These are phyloP conservation scores for Chrysochloris asiatica DNA, from an alignment of 2,113 vertebrate genomes.

Conservation along the genomic window DNA sequence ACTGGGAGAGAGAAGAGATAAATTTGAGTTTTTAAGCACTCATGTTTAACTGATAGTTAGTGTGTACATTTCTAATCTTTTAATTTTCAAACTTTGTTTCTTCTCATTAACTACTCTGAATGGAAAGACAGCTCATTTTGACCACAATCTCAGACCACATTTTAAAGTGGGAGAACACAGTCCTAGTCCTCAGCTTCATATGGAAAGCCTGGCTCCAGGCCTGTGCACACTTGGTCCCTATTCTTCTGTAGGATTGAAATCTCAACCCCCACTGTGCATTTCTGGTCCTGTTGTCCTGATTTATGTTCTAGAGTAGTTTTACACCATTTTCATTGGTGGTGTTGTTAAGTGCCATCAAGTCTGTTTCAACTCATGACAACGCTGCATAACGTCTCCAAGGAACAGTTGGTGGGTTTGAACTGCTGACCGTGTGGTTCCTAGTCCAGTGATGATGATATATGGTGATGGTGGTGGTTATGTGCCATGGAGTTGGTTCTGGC, in stretches of 20 bases:
- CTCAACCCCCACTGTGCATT: background rate
- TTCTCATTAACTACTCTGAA: background rate
- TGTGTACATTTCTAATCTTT: slow-evolving; percentile 20
- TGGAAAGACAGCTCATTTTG: background rate
- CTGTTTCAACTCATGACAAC: no score
- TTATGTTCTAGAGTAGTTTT: no score
- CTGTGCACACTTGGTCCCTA: background rate
- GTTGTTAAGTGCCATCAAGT: no score
- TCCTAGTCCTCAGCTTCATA: background rate
- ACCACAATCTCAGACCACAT: background rate
- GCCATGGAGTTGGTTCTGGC: no score
- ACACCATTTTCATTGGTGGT: no score
- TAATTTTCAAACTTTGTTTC: slow-evolving; percentile 16
- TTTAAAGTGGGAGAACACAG: background rate
- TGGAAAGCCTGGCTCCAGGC: background rate
- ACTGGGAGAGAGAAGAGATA: slow-evolving; percentile 1
- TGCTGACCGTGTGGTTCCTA: no score
- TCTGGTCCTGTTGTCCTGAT: background rate
- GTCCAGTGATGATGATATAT: no score
- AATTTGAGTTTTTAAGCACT: background rate
- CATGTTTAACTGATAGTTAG: background rate
- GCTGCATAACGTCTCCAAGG: no score
- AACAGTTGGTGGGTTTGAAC: no score
- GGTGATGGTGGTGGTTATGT: no score
- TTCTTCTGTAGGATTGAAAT: background rate